Evolutionary conservation across 2,888 invertebrate genomes (phyloP), one percentile per base, ranked within the genome.

Genomic region (Antitype chi): DNA sequence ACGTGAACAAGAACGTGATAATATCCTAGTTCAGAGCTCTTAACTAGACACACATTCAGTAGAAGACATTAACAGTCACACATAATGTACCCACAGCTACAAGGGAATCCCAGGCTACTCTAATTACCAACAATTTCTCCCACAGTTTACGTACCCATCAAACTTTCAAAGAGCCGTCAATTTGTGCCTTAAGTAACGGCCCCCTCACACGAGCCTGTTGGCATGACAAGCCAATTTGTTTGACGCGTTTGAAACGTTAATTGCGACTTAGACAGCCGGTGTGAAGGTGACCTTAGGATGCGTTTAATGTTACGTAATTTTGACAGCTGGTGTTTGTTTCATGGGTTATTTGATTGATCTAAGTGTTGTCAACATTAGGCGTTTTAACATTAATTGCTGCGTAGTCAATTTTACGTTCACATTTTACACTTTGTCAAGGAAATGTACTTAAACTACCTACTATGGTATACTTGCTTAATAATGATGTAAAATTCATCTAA

Each of bases 141-240:
- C 73, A 70, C 66, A 81, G 67, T 70, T 86, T 78, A 70, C 71
- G 66, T 68, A 79, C 76, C 68, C 74, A 76, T 82, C 82, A 85
- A 87, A 80, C 76, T 66, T 75, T 80, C 79, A 82, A 79, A 63
- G 62, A 80, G 71, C 79, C 86, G 83, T 85, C 84, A 82, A 76
- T 85, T 81, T 70, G 32, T 71, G 28, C 57, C 47, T 64, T 52
- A 82, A 78, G 78, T 84, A 84, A 82, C 77, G 74, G 90, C 89
- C 85, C 86, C 89, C 89, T 90, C 89, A 92, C 92, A 92, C 92
- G 88, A 80, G 84, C 84, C 62, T 89, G 89, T 89, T 80, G 89
- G 86, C 93, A 92, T 95, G 95, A 95, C 95, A 93, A 93, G 95
- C 92, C 92, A 94, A 95, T 96, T 95, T 92, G 86, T 90, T 91